Conservation (phyloP, 2,797 vertebrate genomes). For the Characodon lateralis region DNA sequence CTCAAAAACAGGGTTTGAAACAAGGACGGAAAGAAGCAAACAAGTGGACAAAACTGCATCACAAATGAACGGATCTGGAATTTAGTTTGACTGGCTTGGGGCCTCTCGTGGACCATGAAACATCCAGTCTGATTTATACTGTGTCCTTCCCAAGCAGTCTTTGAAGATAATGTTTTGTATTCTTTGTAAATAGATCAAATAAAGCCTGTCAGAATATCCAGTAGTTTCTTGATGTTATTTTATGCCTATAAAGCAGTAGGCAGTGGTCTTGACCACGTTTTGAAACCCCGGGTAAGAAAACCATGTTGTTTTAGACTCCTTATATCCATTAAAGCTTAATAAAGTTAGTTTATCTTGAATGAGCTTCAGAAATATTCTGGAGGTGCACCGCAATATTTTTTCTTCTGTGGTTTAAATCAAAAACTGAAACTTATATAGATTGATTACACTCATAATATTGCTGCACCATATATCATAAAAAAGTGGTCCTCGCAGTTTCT, state of each 20-base stretch:
- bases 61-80: constrained; percentile 66
- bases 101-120: constrained; percentile 15
- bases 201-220: constrained; percentile 59
- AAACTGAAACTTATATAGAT: not conserved
- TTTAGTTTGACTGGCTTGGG: constrained; percentile 12
- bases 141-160: constrained; percentile 13
- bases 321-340: not conserved
- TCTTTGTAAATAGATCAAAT: constrained; percentile 82
- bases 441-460: not conserved
- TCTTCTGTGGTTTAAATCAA: too few species aligned
- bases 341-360: not conserved
- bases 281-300: not conserved
- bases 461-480: not conserved
- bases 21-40: constrained; percentile 79
- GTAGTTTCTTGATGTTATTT: not conserved
- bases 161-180: constrained; percentile 72
- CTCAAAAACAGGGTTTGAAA: constrained; percentile 77
- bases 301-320: not conserved
- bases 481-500: too few species aligned
- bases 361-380: not conserved
- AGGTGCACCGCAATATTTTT: not conserved
- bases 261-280: not conserved
- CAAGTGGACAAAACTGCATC: constrained; percentile 71
- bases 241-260: not conserved
- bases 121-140: constrained; percentile 17